These are phyloP conservation scores for Columba guinea DNA, from an alignment of 2,797 vertebrate species.

Conservation along the genomic window DNA sequence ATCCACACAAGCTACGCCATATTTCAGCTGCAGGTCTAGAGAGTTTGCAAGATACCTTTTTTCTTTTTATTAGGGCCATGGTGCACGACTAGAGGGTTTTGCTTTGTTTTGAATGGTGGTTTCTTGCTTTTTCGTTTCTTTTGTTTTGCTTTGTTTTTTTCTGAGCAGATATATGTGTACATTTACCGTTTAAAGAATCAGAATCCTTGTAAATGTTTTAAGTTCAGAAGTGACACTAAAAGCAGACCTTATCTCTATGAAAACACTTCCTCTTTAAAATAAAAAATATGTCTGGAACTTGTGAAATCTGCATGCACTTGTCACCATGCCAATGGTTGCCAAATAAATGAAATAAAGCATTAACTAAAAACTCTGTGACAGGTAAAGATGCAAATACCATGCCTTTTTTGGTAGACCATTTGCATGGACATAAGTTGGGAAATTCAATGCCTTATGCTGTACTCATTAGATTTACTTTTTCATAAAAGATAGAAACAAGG, in stretches of 20 bases:
- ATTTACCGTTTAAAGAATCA: not conserved
- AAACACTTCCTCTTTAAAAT: not conserved
- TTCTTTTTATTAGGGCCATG: not conserved
- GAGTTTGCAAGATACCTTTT: not conserved
- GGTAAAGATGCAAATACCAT: not conserved
- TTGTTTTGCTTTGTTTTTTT: not conserved
- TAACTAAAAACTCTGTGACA: not conserved
- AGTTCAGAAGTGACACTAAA: not conserved
- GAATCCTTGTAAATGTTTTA: not conserved
- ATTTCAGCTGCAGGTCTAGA: not conserved
- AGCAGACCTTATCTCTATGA: not conserved
- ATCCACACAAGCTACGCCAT: not conserved
- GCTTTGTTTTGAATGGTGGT: not conserved
- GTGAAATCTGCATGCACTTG: not conserved
- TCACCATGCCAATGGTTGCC: not conserved
- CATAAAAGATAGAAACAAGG: conserved; percentile 23
- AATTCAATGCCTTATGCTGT: not conserved
- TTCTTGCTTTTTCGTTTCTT: not conserved
- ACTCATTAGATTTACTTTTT: conserved; percentile 3
- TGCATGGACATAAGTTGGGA: not conserved
- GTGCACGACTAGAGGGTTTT: not conserved
- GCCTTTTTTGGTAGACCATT: not conserved
- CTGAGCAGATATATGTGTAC: not conserved
- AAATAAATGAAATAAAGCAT: not conserved
- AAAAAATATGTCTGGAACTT: not conserved